Percentiles rank a stretch among this genome's conserved stretches.
Conservation (phyloP, 2,113 vertebrate genomes). For the Sisor rabdophorus region DNA sequence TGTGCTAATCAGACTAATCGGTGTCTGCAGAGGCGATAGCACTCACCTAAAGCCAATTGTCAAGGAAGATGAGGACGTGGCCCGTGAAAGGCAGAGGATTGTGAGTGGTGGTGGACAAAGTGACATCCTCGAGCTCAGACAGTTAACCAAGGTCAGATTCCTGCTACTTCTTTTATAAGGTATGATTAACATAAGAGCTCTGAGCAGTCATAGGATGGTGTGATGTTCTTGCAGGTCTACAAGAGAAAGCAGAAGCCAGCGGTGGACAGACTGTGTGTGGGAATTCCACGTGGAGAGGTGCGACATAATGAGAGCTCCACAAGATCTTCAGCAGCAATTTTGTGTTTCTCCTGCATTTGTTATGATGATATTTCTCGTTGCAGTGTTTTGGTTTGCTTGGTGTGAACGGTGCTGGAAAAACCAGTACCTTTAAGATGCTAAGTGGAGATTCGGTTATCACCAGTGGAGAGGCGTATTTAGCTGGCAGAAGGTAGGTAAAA, state of each 20-base stretch:
- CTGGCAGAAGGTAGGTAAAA: constrained; percentile 81
- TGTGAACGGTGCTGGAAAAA: constrained; percentile 96
- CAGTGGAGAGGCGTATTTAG: constrained; percentile 88
- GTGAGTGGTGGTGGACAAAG: constrained; percentile 82
- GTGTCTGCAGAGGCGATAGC: constrained; percentile 71
- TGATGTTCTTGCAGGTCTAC: constrained; percentile 74
- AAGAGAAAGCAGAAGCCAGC: constrained; percentile 94
- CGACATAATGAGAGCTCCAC: background rate
- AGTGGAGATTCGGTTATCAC: constrained; percentile 92
- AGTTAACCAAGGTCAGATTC: constrained; percentile 85
- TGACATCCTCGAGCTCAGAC: constrained; percentile 90
- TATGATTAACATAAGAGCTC: background rate
- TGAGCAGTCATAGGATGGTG: background rate
- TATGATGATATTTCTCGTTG: constrained; percentile 24
- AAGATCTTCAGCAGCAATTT: background rate
- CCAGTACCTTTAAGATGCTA: constrained; percentile 97
- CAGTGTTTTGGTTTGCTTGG: constrained; percentile 97
- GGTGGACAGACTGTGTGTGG: constrained; percentile 92
- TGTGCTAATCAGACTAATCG: background rate
- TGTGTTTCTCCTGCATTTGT: background rate
- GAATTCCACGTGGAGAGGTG: constrained; percentile 96
- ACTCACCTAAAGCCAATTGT: constrained; percentile 82
- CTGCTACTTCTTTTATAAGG: background rate
- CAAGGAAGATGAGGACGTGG: constrained; percentile 96
- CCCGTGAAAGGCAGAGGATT: constrained; percentile 92